phyloP scores from a whole-genome alignment of 2,113 vertebrate genomes.

The Eupsittula cactorum region DNA sequence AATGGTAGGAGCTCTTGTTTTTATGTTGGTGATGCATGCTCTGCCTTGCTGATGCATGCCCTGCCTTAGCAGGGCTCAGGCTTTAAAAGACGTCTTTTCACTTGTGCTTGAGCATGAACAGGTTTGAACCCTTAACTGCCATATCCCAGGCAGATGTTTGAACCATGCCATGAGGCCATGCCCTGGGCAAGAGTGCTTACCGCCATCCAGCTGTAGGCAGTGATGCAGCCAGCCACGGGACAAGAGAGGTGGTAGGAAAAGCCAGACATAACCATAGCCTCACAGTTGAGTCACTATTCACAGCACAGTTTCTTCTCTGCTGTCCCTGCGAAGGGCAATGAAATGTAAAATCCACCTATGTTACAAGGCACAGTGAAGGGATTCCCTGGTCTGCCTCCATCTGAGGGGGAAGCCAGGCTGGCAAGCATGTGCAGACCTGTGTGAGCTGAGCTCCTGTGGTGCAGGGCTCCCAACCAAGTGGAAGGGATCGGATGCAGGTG shows the following conservation, averaged over 20 bases:
- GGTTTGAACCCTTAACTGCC: not conserved
- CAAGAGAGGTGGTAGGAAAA: not conserved
- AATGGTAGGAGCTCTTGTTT: fast-evolving
- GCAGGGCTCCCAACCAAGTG: not conserved
- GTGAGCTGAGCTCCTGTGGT: fast-evolving
- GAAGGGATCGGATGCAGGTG: not conserved
- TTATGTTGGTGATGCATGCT: not conserved
- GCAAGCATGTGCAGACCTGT: not conserved
- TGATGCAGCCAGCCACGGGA: fast-evolving
- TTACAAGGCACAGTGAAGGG: not conserved
- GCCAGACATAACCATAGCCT: not conserved
- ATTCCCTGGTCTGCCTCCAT: not conserved
- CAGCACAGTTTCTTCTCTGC: not conserved
- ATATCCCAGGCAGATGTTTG: fast-evolving
- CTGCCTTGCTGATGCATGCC: not conserved
- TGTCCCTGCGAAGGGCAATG: fast-evolving
- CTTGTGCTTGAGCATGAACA: not conserved
- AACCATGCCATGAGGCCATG: not conserved
- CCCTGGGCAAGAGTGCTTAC: not conserved
- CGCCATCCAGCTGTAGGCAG: not conserved
- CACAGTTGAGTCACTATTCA: fast-evolving
- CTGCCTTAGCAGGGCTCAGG: not conserved
- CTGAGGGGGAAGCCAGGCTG: not conserved
- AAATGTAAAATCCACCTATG: not conserved
- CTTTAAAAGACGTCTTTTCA: not conserved